Evolutionary conservation across 2,113 vertebrate species (phyloP).

Genomic region (Panthera tigris): DNA sequence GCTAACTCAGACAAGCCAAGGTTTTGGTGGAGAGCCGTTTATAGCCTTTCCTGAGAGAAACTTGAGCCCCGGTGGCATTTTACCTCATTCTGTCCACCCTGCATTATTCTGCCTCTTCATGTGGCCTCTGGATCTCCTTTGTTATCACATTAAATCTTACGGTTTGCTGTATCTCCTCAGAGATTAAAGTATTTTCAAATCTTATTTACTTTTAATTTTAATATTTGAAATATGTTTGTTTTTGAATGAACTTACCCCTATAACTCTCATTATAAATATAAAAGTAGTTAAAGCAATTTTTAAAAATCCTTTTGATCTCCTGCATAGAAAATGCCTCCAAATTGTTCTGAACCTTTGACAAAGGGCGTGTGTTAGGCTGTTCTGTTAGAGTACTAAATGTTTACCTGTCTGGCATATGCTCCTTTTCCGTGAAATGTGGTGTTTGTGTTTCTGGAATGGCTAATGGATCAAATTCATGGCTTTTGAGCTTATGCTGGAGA

Average conservation of each 20-base stretch:
- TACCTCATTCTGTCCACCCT: neutral
- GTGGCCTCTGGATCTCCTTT: neutral
- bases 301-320: neutral
- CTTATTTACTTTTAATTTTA: neutral
- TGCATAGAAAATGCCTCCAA: neutral
- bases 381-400: neutral
- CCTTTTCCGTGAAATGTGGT: neutral
- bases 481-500: neutral
- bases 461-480: slow-evolving; percentile 14
- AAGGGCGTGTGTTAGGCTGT: neutral
- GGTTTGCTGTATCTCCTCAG: neutral
- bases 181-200: neutral
- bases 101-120: neutral
- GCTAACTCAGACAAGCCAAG: neutral
- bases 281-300: neutral
- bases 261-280: neutral
- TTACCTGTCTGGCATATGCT: neutral
- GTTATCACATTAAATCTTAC: neutral
- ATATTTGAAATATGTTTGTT: neutral
- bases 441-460: slow-evolving; percentile 46
- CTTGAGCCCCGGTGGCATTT: neutral
- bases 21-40: neutral
- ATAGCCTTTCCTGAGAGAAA: neutral
- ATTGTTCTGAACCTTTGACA: slow-evolving; percentile 1
- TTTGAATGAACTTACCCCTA: neutral